Evolutionary conservation across 1,140 invertebrate genomes (phyloP).

Genomic region (Anastrepha obliqua): DNA sequence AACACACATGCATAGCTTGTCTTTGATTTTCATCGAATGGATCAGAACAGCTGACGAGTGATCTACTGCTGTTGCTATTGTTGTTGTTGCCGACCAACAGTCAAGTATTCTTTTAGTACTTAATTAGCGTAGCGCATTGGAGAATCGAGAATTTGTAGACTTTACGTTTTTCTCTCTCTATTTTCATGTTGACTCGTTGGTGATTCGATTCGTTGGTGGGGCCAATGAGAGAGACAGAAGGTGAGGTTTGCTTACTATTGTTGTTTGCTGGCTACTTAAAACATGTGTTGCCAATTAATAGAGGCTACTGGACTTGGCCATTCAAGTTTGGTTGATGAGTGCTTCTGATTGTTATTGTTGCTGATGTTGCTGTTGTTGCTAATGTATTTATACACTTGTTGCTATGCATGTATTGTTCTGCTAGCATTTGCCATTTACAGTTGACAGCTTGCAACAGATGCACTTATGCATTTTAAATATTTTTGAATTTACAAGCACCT

Average conservation of each 20-base stretch:
- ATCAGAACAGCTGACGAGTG: constrained; percentile 10
- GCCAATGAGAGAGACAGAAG: background rate
- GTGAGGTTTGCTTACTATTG: background rate
- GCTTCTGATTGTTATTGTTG: background rate
- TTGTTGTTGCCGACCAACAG: background rate
- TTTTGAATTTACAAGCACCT: background rate
- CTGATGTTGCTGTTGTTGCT: background rate
- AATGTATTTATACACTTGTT: background rate
- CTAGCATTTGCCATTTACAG: background rate
- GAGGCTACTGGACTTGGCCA: background rate
- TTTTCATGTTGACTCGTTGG: background rate
- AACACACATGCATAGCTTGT: background rate
- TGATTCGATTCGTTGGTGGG: background rate
- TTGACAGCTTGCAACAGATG: constrained; percentile 41
- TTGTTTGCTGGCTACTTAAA: background rate
- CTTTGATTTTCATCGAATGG: background rate
- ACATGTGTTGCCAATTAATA: constrained; percentile 14
- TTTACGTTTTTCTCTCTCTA: background rate
- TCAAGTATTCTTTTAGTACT: background rate
- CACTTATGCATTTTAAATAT: constrained; percentile 37
- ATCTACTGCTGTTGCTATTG: background rate
- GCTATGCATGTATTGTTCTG: constrained; percentile 18
- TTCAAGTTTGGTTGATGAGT: background rate
- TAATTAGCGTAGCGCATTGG: background rate
- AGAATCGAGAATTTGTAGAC: background rate